A percentile compares a stretch with the other conserved stretches of the same genome.
Conservation (phyloP, 2,888 invertebrate species). For the Eubasilissa splendida region DNA sequence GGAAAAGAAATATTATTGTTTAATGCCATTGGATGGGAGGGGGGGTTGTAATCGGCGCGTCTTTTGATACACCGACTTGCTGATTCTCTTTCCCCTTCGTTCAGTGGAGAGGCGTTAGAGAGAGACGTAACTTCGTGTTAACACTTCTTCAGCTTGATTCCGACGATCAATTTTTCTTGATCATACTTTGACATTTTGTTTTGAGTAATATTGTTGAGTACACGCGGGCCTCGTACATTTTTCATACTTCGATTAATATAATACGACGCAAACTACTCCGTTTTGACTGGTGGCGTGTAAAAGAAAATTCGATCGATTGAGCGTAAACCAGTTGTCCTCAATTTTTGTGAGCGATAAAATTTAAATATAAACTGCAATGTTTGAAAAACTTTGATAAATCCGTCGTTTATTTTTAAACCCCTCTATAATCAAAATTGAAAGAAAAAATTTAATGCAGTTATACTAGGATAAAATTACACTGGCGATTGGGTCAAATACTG, state of each 20-base stretch:
- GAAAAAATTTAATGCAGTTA: no score
- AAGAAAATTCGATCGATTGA: background rate
- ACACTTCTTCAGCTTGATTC: background rate
- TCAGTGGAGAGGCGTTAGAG: background rate
- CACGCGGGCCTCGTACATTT: constrained; percentile 8
- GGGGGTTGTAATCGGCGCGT: background rate
- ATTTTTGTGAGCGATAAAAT: no score
- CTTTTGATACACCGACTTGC: background rate
- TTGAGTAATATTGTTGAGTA: constrained; percentile 5
- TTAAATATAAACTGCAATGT: no score
- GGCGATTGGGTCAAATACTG: no score
- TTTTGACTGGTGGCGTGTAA: background rate
- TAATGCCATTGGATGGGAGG: constrained; percentile 1
- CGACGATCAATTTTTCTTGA: constrained; percentile 15
- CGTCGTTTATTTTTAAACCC: no score
- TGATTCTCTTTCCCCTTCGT: background rate
- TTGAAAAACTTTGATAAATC: no score
- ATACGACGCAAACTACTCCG: background rate
- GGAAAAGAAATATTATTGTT: constrained; percentile 26
- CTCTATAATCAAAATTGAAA: no score
- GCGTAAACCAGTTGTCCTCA: no score
- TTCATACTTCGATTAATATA: constrained; percentile 9
- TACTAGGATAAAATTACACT: no score
- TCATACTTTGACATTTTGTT: constrained; percentile 18
- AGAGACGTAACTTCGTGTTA: constrained; percentile 16